Conservation (phyloP, 2,113 vertebrate genomes). For the Cavia porcellus region DNA sequence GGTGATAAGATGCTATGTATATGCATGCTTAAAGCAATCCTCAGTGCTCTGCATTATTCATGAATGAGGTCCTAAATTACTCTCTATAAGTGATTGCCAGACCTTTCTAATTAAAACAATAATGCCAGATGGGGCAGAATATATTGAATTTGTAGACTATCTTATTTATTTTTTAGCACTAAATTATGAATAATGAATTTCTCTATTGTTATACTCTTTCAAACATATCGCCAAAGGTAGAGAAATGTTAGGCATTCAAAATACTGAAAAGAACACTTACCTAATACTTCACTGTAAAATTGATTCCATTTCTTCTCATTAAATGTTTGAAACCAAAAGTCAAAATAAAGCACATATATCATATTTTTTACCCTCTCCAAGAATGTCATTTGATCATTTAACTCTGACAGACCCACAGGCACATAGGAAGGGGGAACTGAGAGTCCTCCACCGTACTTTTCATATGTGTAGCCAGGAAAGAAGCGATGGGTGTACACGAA, state of each 20-base stretch:
- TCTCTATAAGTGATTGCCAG: background rate
- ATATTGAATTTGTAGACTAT: background rate
- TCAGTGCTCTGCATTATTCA: no score
- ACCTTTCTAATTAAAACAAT: rapidly evolving
- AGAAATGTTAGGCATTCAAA: background rate
- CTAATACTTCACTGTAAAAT: slow-evolving; percentile 84
- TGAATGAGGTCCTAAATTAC: background rate
- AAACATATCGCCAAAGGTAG: background rate
- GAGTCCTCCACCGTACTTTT: slow-evolving; percentile 81
- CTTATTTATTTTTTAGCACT: background rate
- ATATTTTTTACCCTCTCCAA: slow-evolving; percentile 84
- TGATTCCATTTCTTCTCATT: slow-evolving; percentile 74
- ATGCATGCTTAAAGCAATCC: background rate
- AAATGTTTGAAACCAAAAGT: background rate
- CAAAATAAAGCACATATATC: slow-evolving; percentile 63
- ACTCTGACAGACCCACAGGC: slow-evolving; percentile 57
- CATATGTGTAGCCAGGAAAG: slow-evolving; percentile 75
- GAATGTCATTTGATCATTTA: slow-evolving; percentile 87
- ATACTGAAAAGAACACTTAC: slow-evolving; percentile 72
- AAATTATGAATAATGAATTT: background rate
- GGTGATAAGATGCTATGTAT: background rate
- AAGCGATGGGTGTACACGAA: slow-evolving; percentile 83
- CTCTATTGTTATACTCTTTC: background rate
- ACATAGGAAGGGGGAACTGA: slow-evolving; percentile 86
- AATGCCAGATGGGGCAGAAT: background rate